These are phyloP conservation scores for Rhombomys opimus DNA, from an alignment of 2,113 vertebrate genomes.

Conservation along the genomic window DNA sequence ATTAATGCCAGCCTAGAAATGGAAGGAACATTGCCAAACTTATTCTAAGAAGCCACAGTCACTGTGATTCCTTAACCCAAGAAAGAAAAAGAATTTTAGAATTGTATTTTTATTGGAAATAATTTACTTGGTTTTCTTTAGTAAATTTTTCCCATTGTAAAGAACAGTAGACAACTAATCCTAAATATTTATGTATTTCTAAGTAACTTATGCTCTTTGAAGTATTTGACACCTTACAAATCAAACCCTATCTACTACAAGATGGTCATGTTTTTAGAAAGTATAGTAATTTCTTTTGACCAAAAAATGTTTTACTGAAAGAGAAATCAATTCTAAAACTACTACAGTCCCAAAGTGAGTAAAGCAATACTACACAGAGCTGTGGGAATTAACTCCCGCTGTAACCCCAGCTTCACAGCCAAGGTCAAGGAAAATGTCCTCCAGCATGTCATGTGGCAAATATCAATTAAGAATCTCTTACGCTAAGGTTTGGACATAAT, in stretches of 20 bases:
- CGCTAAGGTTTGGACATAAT: neutral
- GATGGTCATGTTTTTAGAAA: conserved; percentile 49
- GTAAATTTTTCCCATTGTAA: conserved; percentile 24
- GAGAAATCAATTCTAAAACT: neutral
- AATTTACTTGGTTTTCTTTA: conserved; percentile 23
- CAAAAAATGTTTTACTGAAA: conserved; percentile 32
- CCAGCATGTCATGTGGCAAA: neutral
- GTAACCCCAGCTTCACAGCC: neutral
- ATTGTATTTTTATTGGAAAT: neutral
- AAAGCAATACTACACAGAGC: neutral
- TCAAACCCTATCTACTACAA: conserved; percentile 17
- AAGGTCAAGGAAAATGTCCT: neutral
- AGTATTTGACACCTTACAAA: conserved; percentile 47
- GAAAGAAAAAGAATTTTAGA: too few species aligned
- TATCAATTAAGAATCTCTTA: neutral
- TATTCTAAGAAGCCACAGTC: too few species aligned
- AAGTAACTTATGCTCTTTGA: conserved; percentile 24
- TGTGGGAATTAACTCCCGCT: neutral
- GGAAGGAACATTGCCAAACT: too few species aligned
- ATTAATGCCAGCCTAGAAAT: too few species aligned
- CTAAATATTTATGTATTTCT: conserved; percentile 50
- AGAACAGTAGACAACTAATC: neutral
- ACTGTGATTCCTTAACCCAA: too few species aligned
- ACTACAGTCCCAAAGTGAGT: neutral
- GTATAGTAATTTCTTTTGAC: conserved; percentile 26